A percentile compares a stretch with the other conserved stretches of the same genome.
Evolutionary conservation across 2,797 vertebrate species (phyloP).

Genomic region (Muscicapa striata): DNA sequence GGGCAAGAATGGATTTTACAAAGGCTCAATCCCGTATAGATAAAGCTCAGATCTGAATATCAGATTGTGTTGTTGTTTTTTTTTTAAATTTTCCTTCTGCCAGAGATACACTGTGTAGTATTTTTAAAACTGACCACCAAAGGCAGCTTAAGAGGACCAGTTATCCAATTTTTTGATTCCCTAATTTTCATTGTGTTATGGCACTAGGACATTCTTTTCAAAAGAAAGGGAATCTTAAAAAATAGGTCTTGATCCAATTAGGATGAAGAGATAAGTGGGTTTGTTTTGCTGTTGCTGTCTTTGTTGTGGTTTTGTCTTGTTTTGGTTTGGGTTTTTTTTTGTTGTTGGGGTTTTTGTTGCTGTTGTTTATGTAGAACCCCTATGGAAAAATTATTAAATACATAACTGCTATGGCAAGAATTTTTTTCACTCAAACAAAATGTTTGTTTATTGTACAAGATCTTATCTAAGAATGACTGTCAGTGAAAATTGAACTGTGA

Average conservation of each 20-base stretch:
- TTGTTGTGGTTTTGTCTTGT: no score
- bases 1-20: not conserved
- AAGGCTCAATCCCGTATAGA: accelerated
- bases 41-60: not conserved
- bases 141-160: accelerated
- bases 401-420: not conserved
- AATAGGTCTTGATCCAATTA: accelerated
- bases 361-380: not conserved
- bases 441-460: not conserved
- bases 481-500: not conserved
- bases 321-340: no score
- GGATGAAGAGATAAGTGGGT: not conserved
- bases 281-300: not conserved
- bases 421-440: not conserved
- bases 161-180: not conserved
- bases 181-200: not conserved
- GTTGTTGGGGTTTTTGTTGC: not conserved
- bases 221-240: not conserved
- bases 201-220: not conserved
- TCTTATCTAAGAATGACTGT: not conserved
- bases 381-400: not conserved
- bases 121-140: not conserved
- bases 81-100: not conserved
- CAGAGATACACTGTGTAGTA: accelerated
- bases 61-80: no score